Percentiles rank a stretch among this genome's conserved stretches.
Conservation (phyloP, 2,888 invertebrate species). For the Pristionchus entomophagus region DNA sequence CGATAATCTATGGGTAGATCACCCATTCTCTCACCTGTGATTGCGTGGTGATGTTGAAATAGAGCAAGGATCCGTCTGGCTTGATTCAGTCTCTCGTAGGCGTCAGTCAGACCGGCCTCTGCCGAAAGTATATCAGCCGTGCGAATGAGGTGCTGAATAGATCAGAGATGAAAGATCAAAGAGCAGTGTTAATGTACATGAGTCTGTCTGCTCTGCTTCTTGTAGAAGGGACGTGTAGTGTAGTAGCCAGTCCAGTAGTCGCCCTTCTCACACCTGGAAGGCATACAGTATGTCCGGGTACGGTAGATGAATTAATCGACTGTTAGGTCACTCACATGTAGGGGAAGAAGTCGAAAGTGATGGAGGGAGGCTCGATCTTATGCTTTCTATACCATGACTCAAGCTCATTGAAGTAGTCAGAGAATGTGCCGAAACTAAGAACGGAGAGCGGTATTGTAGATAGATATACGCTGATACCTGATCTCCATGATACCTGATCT, state of each 20-base stretch:
- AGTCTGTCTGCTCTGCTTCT: constrained; percentile 81
- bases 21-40: constrained; percentile 83
- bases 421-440: constrained; percentile 63
- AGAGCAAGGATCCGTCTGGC: constrained; percentile 87
- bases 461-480: constrained; percentile 40
- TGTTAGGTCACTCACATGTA: constrained; percentile 45
- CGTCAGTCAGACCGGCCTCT: neutral
- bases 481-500: constrained; percentile 58
- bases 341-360: constrained; percentile 95
- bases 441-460: neutral
- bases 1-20: neutral
- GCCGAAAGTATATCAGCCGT: constrained; percentile 58
- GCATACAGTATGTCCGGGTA: neutral
- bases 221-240: constrained; percentile 86
- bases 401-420: constrained; percentile 63
- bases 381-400: constrained; percentile 77
- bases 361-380: constrained; percentile 80
- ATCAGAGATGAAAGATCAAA: constrained; percentile 14
- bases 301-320: neutral
- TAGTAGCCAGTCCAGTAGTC: constrained; percentile 98
- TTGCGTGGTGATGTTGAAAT: constrained; percentile 98
- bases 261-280: constrained; percentile 80
- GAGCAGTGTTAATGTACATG: constrained; percentile 76
- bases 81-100: constrained; percentile 76
- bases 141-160: constrained; percentile 59